These are phyloP conservation scores for Pandemis heparana DNA, from an alignment of 2,888 invertebrate genomes.

Conservation along the genomic window DNA sequence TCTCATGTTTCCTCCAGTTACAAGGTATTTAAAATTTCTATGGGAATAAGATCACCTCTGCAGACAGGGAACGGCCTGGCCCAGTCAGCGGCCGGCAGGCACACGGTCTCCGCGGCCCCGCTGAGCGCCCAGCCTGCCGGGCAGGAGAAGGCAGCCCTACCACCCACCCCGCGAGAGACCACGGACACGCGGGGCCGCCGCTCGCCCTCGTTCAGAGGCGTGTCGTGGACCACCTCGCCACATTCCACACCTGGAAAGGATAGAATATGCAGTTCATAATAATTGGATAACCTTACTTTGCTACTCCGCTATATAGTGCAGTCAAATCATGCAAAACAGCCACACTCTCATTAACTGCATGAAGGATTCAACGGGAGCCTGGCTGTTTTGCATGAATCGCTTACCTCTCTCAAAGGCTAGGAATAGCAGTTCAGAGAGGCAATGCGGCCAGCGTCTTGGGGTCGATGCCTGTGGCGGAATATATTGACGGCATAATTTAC, in stretches of 20 bases:
- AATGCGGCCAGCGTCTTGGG: too few species aligned
- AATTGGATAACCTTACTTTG: neutral
- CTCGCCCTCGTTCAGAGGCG: slow-evolving; percentile 77
- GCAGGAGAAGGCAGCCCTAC: slow-evolving; percentile 92
- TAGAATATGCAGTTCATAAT: neutral
- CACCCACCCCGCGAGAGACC: slow-evolving; percentile 92
- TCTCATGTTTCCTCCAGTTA: too few species aligned
- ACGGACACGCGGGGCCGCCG: slow-evolving; percentile 89
- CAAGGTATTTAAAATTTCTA: too few species aligned
- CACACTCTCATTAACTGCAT: too few species aligned
- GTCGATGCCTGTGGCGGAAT: too few species aligned
- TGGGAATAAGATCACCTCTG: slow-evolving; percentile 79
- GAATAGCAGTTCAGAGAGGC: too few species aligned
- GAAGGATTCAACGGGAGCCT: too few species aligned
- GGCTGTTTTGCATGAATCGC: too few species aligned
- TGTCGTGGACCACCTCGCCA: slow-evolving; percentile 88
- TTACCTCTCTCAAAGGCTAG: too few species aligned
- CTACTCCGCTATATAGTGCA: too few species aligned
- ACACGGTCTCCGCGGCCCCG: slow-evolving; percentile 91
- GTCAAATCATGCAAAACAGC: too few species aligned
- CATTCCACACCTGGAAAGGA: slow-evolving; percentile 89
- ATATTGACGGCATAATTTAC: too few species aligned
- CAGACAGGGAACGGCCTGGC: slow-evolving; percentile 91
- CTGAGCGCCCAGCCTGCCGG: slow-evolving; percentile 91
- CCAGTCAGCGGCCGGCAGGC: slow-evolving; percentile 92